Conservation (phyloP, 1,140 invertebrate genomes). For the Pollicipes pollicipes region DNA sequence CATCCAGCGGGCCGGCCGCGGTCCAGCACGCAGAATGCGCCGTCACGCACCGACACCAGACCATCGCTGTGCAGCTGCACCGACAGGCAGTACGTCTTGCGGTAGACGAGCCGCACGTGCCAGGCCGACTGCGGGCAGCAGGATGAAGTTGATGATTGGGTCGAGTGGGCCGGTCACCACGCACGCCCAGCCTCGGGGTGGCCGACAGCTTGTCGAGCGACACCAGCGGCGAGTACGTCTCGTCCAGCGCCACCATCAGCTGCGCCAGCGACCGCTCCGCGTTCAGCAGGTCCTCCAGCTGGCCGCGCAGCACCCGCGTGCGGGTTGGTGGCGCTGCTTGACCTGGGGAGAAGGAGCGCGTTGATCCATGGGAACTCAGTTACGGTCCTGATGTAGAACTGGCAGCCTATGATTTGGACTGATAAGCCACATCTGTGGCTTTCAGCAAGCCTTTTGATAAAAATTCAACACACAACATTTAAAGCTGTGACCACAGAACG, state of each 20-base stretch:
- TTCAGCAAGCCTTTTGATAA: too few relatives aligned
- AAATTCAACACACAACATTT: too few relatives aligned
- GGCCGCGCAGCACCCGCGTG: conserved; percentile 58
- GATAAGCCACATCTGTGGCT: too few relatives aligned
- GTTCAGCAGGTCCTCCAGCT: conserved; percentile 62
- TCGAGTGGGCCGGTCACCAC: conserved; percentile 55
- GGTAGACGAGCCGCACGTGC: conserved; percentile 70
- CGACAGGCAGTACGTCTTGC: conserved; percentile 79
- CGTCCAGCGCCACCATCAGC: conserved; percentile 58
- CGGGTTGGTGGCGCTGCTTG: conserved; percentile 42
- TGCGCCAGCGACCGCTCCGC: conserved; percentile 49
- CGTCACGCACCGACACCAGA: conserved; percentile 73
- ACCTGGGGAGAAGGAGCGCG: too few relatives aligned
- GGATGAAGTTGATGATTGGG: conserved; percentile 74
- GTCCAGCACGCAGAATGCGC: conserved; percentile 83
- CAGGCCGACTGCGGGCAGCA: conserved; percentile 70
- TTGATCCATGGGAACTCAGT: too few relatives aligned
- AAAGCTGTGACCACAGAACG: too few relatives aligned
- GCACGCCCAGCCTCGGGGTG: conserved; percentile 62
- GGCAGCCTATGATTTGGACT: too few relatives aligned
- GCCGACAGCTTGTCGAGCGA: conserved; percentile 66
- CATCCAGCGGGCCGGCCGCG: conserved; percentile 72
- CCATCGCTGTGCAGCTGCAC: conserved; percentile 65
- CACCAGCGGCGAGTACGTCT: conserved; percentile 64
- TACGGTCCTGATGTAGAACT: too few relatives aligned